Evolutionary conservation across 1,140 invertebrate species (phyloP).

Genomic region (Akabosia matsudoensis): DNA sequence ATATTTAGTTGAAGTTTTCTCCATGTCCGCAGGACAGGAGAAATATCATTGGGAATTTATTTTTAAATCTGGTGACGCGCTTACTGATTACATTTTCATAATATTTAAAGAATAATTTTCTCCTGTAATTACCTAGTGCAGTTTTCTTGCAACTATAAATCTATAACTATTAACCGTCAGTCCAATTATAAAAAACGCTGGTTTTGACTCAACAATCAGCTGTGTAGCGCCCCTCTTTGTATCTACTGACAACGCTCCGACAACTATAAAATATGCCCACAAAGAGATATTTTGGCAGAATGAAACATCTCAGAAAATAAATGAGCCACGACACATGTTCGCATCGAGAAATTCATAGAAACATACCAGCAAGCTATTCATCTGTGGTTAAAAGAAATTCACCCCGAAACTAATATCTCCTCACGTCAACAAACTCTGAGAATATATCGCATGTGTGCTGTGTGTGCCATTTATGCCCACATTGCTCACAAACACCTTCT

Average conservation of each 20-base stretch:
- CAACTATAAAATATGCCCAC: not conserved
- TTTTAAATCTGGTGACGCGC: not conserved
- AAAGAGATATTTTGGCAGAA: not conserved
- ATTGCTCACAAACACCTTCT: not conserved
- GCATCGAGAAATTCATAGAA: conserved; percentile 22
- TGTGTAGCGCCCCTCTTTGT: no score
- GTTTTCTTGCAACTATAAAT: no score
- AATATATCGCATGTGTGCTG: conserved; percentile 9
- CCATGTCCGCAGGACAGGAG: not conserved
- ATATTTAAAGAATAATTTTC: no score
- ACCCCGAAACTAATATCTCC: conserved; percentile 21
- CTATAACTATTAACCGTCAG: no score
- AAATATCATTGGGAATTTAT: no score
- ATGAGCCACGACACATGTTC: conserved; percentile 37
- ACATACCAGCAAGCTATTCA: conserved; percentile 21
- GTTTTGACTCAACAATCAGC: no score
- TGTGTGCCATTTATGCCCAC: not conserved
- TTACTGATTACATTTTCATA: no score
- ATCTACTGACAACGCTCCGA: not conserved
- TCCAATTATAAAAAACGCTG: no score
- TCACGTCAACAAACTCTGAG: conserved; percentile 7
- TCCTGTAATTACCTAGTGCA: no score
- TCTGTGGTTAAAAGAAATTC: conserved; percentile 16
- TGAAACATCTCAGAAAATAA: conserved; percentile 35
- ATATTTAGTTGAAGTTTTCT: conserved; percentile 13